A percentile compares a stretch with the other conserved stretches of the same genome.
Conservation (phyloP, 2,797 vertebrate species). For the Acrossocheilus wenchowensis region DNA sequence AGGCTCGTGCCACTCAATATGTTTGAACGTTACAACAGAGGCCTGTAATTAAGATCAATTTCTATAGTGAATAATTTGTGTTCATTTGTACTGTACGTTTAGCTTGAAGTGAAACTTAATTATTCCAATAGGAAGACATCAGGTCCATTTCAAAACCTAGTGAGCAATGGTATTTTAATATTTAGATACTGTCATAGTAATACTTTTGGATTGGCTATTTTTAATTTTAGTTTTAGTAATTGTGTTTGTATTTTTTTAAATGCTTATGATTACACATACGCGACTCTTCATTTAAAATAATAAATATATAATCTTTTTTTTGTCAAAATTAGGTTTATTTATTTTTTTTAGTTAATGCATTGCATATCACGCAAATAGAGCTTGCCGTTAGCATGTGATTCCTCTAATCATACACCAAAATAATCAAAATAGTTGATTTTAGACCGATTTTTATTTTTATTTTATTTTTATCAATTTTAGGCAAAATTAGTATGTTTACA, state of each 20-base stretch:
- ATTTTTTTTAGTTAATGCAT: no score
- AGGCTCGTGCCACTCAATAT: conserved; percentile 16
- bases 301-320: background rate
- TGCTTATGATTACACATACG: no score
- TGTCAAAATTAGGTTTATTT: background rate
- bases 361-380: no score
- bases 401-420: no score
- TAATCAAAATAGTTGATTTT: no score
- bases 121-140: background rate
- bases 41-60: conserved; percentile 11
- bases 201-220: background rate
- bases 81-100: background rate
- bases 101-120: background rate
- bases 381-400: no score
- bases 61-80: background rate
- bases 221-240: background rate
- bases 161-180: background rate
- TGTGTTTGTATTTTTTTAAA: background rate
- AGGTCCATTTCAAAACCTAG: background rate
- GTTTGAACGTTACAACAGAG: background rate
- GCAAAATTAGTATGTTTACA: no score
- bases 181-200: background rate
- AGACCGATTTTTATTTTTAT: no score
- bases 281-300: background rate
- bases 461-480: no score